Percentiles rank a stretch among this genome's conserved stretches.
These are phyloP conservation scores for Rafetus swinhoei DNA, from an alignment of 2,113 vertebrate genomes.

Conservation along the genomic window DNA sequence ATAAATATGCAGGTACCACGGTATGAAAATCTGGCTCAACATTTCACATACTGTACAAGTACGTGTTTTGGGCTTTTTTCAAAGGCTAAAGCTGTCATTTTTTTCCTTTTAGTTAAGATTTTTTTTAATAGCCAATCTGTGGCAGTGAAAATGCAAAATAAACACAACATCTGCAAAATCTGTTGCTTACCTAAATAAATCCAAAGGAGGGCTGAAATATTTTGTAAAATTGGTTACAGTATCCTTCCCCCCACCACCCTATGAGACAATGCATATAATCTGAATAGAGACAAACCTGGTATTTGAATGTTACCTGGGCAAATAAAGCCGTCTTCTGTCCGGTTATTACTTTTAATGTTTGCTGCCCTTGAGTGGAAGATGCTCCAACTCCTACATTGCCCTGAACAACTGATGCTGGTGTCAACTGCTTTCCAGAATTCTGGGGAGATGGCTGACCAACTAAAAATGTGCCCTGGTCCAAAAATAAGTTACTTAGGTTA, in stretches of 20 bases:
- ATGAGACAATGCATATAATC: background rate
- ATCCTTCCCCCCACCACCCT: background rate
- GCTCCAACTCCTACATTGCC: conserved; percentile 77
- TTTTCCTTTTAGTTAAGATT: background rate
- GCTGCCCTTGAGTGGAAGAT: conserved; percentile 84
- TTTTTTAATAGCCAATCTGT: background rate
- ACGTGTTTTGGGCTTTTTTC: background rate
- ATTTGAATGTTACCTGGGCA: conserved; percentile 85
- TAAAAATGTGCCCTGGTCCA: conserved; percentile 93
- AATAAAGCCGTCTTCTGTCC: conserved; percentile 95
- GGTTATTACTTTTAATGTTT: conserved; percentile 92
- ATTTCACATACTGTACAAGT: background rate
- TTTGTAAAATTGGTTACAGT: background rate
- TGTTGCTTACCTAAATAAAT: background rate
- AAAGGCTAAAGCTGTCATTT: background rate
- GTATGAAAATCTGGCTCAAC: background rate
- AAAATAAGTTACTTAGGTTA: conserved; percentile 11
- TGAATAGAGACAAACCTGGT: background rate
- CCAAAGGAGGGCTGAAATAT: background rate
- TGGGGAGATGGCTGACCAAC: conserved; percentile 92
- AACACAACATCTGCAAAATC: background rate
- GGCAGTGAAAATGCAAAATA: background rate
- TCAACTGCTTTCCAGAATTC: conserved; percentile 88
- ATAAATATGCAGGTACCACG: background rate
- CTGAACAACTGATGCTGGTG: conserved; percentile 83